phyloP scores from a whole-genome alignment of 2,797 vertebrate genomes.

The Echiichthys vipera region DNA sequence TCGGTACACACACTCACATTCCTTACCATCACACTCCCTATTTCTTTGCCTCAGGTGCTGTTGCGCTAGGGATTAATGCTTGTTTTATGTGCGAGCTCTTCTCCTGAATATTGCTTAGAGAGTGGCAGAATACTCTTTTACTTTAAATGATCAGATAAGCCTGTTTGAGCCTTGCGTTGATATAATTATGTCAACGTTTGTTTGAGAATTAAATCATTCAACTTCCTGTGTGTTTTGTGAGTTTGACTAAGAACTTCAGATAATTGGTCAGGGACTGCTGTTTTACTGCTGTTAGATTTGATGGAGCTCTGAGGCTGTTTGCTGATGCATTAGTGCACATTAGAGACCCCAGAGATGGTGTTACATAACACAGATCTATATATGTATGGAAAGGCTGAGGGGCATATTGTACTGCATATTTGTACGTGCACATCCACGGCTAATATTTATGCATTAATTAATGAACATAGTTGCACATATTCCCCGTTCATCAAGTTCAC shows the following conservation, averaged over 20 bases:
- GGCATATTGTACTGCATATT: slow-evolving; percentile 14
- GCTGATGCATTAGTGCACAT: slow-evolving; percentile 44
- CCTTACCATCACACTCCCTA: slow-evolving; percentile 29
- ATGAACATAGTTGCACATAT: not conserved
- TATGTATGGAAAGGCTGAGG: slow-evolving; percentile 18
- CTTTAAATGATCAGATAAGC: not conserved
- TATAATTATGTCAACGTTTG: not conserved
- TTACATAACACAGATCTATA: slow-evolving; percentile 46
- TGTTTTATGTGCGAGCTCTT: slow-evolving; percentile 12
- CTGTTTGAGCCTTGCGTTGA: slow-evolving; percentile 5
- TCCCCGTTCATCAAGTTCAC: not conserved
- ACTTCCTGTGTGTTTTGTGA: slow-evolving; percentile 17
- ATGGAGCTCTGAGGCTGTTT: slow-evolving; percentile 41
- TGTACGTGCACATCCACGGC: not conserved
- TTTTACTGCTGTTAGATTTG: slow-evolving; percentile 34
- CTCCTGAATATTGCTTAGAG: not conserved
- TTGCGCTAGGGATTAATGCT: slow-evolving; percentile 4
- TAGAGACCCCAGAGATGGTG: slow-evolving; percentile 30
- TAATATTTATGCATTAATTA: slow-evolving; percentile 23
- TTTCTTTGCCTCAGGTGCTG: slow-evolving; percentile 43
- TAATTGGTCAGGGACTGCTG: slow-evolving; percentile 32
- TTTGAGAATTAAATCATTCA: slow-evolving; percentile 4
- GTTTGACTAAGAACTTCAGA: slow-evolving; percentile 39
- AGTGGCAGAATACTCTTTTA: not conserved
- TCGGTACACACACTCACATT: slow-evolving; percentile 19